Base-by-base conservation (phyloP, 1,140 invertebrate species). In the Listronotus bonariensis region DNA sequence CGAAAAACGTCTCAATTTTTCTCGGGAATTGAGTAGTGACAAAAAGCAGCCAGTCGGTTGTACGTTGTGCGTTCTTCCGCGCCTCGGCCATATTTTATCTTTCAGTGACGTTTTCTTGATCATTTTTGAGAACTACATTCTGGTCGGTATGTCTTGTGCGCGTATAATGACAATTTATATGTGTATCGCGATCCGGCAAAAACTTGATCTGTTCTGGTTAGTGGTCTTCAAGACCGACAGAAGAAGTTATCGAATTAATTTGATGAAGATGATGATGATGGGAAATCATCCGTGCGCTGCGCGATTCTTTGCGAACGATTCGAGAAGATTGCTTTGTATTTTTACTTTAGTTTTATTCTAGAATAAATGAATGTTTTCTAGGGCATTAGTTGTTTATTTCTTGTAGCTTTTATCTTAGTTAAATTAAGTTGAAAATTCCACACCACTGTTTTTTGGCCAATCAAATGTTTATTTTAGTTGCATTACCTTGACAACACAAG, bases 61-160 rank as follows among this genome's bases (percentile, higher is more conserved):
- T 14, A 12, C 32, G 9, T 34, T 34, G 32, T 34, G 52, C 61
- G 61, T 55, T 64, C 46, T 34, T 18, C 45, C 9, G 18, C 31
- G 56, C 45, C 36, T 45, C 54, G 64, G 11, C 54, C 46, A 51
- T 66, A 66, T 66, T 66, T 66, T 66, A 58, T 54, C 41, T 32
- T 31, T n/a, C 40, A 18, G 9, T 65, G 62, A 65, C 73, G 70
- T 72, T 73, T 69, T 54, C 56, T n/a, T n/a, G 73, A 73, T 73
- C 69, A 75, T 75, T 75, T 75, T 75, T 74, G 71, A 75, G 74
- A 74, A 69, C 72, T 72, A 75, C 74, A 75, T 75, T 75, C 74
- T 61, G 64, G 67, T 70, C 71, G 74, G 69, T 74, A 75, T 74
- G 72, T 74, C 74, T 75, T 71, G 40, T 55, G 43, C 46, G 64